phyloP scores from a whole-genome alignment of 2,113 vertebrate genomes.

The Solea solea region DNA sequence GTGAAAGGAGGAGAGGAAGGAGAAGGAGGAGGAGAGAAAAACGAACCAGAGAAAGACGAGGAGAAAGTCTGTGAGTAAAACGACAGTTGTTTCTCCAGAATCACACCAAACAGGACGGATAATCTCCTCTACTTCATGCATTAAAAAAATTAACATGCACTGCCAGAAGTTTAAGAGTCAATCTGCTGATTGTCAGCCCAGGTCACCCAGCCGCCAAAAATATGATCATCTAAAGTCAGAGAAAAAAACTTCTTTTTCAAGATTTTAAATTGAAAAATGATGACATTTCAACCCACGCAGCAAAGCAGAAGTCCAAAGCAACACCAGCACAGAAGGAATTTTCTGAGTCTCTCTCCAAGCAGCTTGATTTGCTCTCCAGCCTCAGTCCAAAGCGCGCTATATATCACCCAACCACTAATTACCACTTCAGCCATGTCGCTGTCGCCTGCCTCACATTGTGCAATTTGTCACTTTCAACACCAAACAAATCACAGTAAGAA shows the following conservation, averaged over 20 bases:
- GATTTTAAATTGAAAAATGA: background rate
- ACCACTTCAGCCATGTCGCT: conserved; percentile 52
- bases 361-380: conserved; percentile 50
- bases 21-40: background rate
- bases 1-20: background rate
- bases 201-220: conserved; percentile 13
- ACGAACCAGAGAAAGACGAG: background rate
- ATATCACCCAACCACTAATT: conserved; percentile 58
- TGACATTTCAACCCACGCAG: conserved; percentile 31
- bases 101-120: conserved; percentile 37
- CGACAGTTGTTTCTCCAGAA: background rate
- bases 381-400: conserved; percentile 41
- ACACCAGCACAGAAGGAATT: conserved; percentile 26
- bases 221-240: background rate
- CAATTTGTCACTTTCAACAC: conserved; percentile 61
- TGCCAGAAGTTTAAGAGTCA: conserved; percentile 4
- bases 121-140: conserved; percentile 70
- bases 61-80: conserved; percentile 6
- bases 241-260: background rate
- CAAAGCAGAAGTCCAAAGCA: conserved; percentile 45
- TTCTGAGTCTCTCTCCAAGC: conserved; percentile 34
- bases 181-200: conserved; percentile 21
- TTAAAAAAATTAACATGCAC: conserved; percentile 52
- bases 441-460: conserved; percentile 42
- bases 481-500: conserved; percentile 66